Evolutionary conservation across 2,797 vertebrate species (phyloP), one percentile per base, ranked within the genome.

Genomic region (Mormyrops attenuatus): DNA sequence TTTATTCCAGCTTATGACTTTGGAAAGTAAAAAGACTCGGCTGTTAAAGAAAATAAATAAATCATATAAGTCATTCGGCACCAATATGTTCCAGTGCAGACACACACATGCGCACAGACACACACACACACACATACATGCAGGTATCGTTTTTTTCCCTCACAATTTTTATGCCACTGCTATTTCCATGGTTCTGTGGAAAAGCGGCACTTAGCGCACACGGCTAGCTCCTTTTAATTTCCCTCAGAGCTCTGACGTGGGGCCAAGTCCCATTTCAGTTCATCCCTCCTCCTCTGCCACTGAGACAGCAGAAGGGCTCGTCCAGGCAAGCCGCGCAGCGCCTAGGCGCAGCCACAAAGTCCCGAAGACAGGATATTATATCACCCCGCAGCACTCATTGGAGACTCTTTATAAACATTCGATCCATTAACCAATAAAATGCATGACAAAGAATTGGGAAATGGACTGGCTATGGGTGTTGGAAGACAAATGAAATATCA

Each of bases 351-450:
- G 57, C 90, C 82, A 30, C 80, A 89, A 77, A 86, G 88, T 69
- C 88, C 80, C 9, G 38, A 73, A 22, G 89, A 90, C 38, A 90
- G 91, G 92, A 91, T 92, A 90, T 91, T 89, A 88, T 87, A 91
- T 92, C 92, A 90, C 7, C 47, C 77, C 89, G 77, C 52, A 50
- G 88, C 85, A 44, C 88, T 91, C 53, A 17, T 77, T 92, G 77
- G 90, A 88, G 53, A 69, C 91, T 90, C 86, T 38, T 92, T 90
- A 92, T 91, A 91, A 93, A 89, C 85, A 89, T 89, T 60, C 88
- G 77, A 82, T 88, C 82, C 87, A 91, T 90, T 90, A 89, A 88
- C 88, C 91, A 90, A 91, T 88, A 89, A 89, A 93, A 90, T 89
- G 89, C 82, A 89, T 89, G 86, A 88, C 90, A 91, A 90, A 89